Evolutionary conservation across 2,113 vertebrate species (phyloP), one percentile per base, ranked within the genome.

Genomic region (Phaethon lepturus): DNA sequence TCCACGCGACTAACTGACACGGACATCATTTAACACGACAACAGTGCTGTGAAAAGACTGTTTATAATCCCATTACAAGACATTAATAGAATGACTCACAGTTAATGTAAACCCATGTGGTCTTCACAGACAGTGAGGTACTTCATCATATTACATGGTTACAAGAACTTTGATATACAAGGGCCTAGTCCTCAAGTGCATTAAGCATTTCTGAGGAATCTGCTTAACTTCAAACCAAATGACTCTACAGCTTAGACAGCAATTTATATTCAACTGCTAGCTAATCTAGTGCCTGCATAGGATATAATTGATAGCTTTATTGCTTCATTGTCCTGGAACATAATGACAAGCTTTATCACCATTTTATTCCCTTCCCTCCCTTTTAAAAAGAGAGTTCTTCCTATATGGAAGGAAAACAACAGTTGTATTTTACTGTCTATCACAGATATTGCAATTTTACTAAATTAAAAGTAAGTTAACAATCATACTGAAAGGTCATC

Each of bases 1-100:
- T 68, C 64, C 52, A 78, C 71, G 76, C 0, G 3, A 68, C 45
- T 53, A 60, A 47, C 52, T 76, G 49, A 73, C 66, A 69, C 2
- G 28, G 55, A 26, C 60, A 93, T 60, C 40, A 72, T 78, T 85
- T 56, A 91, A 91, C 53, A 66, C 0, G 23, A 68, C 53, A 85
- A 85, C 23, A 82, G 53, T 11, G 35, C 20, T 78, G 56, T 60
- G 60, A 50, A 78, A 88, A 81, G 40, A 35, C 50, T 91, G 69
- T 47, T 95, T 91, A 84, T 53, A 91, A 86, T 86, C 59, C 67
- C 55, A 83, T 72, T 84, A 93, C 28, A 78, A 95, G 79, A 33
- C 17, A 52, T 86, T 81, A 76, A 78, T 6, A 90, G 58, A 76
- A 90, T 29, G 26, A 79, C 49, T 93, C 44, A 68, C 24, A 56